Percentiles rank a stretch among this genome's conserved stretches.
phyloP scores from a whole-genome alignment of 2,888 invertebrate species.

The Dioctria linearis region DNA sequence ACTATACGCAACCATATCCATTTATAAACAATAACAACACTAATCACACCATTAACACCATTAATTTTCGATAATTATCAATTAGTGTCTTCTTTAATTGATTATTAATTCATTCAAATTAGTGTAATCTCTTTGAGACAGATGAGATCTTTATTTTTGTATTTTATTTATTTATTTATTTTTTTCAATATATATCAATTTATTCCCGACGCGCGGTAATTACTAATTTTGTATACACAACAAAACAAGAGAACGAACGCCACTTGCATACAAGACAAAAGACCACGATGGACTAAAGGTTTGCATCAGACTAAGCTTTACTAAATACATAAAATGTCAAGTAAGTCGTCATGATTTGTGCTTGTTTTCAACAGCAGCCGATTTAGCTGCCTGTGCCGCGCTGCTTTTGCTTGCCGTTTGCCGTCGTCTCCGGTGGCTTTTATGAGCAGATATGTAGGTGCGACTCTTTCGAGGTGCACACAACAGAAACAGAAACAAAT shows the following conservation, averaged over 20 bases:
- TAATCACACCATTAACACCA: too few relatives aligned
- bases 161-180: not conserved
- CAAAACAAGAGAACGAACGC: not conserved
- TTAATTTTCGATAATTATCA: too few relatives aligned
- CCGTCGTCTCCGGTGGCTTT: not conserved
- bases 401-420: not conserved
- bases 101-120: too few relatives aligned
- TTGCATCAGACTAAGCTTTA: conserved; percentile 52
- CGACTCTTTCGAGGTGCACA: conserved; percentile 3
- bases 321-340: conserved; percentile 53
- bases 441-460: not conserved
- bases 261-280: conserved; percentile 49
- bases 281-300: conserved; percentile 58
- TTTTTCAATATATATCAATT: not conserved
- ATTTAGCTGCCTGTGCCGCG: not conserved
- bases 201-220: conserved; percentile 17
- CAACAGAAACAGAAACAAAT: conserved; percentile 20
- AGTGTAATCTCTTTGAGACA: not conserved
- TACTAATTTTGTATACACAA: not conserved
- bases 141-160: not conserved
- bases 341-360: conserved; percentile 51
- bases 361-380: conserved; percentile 32
- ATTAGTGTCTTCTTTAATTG: too few relatives aligned
- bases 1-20: too few relatives aligned
- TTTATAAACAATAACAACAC: too few relatives aligned